These are phyloP conservation scores for Glossophaga mutica DNA, from an alignment of 2,797 vertebrate species.

Conservation along the genomic window DNA sequence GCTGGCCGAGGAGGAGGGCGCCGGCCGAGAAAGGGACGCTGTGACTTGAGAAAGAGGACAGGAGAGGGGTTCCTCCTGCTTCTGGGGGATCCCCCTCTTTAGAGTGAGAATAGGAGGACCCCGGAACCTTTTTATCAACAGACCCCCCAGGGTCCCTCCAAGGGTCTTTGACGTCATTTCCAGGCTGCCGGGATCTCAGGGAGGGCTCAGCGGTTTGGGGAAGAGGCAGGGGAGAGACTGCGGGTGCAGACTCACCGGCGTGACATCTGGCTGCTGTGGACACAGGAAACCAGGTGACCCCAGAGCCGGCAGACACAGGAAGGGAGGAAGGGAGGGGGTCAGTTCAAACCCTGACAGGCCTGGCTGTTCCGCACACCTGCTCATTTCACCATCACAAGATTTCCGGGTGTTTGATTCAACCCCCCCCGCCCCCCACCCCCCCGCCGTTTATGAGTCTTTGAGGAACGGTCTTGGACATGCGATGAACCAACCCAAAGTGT, in stretches of 20 bases:
- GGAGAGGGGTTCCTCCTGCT: neutral
- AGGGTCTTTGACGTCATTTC: neutral
- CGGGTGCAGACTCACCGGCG: neutral
- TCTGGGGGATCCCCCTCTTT: neutral
- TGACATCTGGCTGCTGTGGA: neutral
- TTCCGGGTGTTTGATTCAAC: neutral
- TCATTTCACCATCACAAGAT: neutral
- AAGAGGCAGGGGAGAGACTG: neutral
- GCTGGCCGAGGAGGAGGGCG: neutral
- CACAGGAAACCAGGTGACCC: neutral
- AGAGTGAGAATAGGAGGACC: neutral
- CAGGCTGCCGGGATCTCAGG: neutral
- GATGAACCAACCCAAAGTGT: neutral
- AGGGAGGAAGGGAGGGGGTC: neutral
- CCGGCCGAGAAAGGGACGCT: neutral
- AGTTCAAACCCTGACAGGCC: neutral
- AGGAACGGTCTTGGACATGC: neutral
- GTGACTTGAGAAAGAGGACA: neutral
- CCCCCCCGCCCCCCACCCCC: neutral
- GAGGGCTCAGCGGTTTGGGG: neutral
- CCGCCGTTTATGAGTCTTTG: neutral
- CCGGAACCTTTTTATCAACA: neutral
- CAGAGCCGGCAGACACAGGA: neutral
- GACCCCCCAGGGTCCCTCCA: neutral
- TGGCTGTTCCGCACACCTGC: rapidly evolving